A percentile compares a stretch with the other conserved stretches of the same genome.
Conservation (phyloP, 1,140 invertebrate species). For the Hyles vespertilio region DNA sequence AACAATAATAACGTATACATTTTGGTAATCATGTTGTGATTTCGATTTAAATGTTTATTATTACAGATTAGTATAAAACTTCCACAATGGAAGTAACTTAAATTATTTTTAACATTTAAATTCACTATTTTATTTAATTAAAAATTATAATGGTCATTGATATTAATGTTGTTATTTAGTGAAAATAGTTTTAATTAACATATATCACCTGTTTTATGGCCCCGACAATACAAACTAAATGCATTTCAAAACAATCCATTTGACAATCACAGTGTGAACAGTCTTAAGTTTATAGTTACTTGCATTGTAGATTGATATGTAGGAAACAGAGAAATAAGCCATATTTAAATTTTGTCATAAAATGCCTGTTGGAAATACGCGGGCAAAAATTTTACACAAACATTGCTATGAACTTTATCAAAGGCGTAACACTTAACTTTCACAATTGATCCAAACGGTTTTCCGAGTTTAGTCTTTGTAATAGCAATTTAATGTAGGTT, state of each 20-base stretch:
- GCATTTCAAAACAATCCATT: too few relatives aligned
- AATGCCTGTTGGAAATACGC: constrained; percentile 11
- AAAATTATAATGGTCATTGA: too few relatives aligned
- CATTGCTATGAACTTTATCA: constrained; percentile 2
- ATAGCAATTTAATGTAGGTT: too few relatives aligned
- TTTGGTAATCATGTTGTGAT: background rate
- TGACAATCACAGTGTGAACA: too few relatives aligned
- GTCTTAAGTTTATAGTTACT: too few relatives aligned
- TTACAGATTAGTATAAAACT: background rate
- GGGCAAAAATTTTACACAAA: background rate
- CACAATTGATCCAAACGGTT: too few relatives aligned
- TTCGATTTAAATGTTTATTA: background rate
- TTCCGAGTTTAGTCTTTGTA: too few relatives aligned
- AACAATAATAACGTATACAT: background rate
- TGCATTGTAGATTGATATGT: too few relatives aligned
- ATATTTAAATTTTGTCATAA: too few relatives aligned
- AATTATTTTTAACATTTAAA: background rate
- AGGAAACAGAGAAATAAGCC: too few relatives aligned
- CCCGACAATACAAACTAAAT: background rate
- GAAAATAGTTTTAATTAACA: background rate
- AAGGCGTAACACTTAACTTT: background rate
- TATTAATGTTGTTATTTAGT: too few relatives aligned
- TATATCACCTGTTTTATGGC: constrained; percentile 5
- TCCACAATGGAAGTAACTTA: background rate
- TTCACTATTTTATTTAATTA: background rate